Conservation (phyloP, 2,888 invertebrate genomes). For the Clistopyga incitator region DNA sequence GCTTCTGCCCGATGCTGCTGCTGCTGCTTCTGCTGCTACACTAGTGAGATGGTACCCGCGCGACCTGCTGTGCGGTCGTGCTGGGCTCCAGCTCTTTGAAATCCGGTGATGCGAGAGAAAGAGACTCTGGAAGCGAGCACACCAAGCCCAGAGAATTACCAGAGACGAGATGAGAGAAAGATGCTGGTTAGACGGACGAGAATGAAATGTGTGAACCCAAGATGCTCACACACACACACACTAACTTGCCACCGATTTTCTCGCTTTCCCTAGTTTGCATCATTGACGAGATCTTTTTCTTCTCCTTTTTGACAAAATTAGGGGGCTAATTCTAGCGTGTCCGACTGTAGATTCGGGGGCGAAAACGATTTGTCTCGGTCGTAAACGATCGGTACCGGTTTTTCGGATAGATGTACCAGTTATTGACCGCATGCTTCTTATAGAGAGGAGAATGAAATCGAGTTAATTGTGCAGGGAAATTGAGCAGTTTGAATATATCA, state of each 20-base stretch:
- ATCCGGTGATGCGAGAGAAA: conserved; percentile 63
- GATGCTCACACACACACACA: neutral
- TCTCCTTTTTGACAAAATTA: neutral
- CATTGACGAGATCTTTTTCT: neutral
- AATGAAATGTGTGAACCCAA: conserved; percentile 22
- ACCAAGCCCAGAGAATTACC: conserved; percentile 37
- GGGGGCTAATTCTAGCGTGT: conserved; percentile 15
- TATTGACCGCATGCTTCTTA: neutral
- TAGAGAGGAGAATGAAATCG: neutral
- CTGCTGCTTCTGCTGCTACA: conserved; percentile 9
- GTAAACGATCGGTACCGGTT: neutral
- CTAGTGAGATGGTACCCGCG: conserved; percentile 29
- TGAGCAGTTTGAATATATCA: too few relatives aligned
- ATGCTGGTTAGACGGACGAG: conserved; percentile 11
- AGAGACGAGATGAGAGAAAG: conserved; percentile 43
- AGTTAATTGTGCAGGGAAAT: too few relatives aligned
- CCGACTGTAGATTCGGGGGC: neutral
- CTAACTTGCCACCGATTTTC: conserved; percentile 25
- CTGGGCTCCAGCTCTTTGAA: conserved; percentile 54
- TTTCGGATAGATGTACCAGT: neutral
- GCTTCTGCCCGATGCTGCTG: conserved; percentile 32
- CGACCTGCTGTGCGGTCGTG: conserved; percentile 57
- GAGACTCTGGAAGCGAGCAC: conserved; percentile 47
- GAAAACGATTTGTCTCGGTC: neutral
- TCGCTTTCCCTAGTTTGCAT: neutral